A percentile compares a stretch with the other conserved stretches of the same genome.
These are phyloP conservation scores for Gortyna flavago DNA, from an alignment of 2,888 invertebrate species.

Conservation along the genomic window DNA sequence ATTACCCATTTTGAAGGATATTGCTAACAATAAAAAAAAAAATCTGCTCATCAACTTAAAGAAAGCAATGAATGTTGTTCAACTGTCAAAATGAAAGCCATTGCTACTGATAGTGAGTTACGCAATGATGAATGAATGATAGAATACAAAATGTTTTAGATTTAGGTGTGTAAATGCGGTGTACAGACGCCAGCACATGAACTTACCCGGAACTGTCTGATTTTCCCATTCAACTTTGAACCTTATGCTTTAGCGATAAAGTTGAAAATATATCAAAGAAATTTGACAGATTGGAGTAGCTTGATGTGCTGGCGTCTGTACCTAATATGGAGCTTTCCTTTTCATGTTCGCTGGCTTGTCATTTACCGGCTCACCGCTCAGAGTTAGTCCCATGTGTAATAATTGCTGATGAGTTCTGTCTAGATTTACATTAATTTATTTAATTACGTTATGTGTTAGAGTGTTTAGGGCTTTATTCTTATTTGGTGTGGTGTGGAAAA, in stretches of 20 bases:
- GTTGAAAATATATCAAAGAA: too few species aligned
- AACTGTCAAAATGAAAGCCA: not conserved
- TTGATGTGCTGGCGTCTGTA: too few species aligned
- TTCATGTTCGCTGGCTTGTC: slow-evolving; percentile 15
- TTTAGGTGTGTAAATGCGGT: not conserved
- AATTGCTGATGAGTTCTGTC: slow-evolving; percentile 22
- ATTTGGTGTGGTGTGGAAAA: not conserved
- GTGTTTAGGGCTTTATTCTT: not conserved
- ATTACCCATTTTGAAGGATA: not conserved
- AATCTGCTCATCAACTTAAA: not conserved
- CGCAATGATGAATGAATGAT: too few species aligned
- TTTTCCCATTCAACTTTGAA: too few species aligned
- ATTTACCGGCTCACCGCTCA: slow-evolving; percentile 29
- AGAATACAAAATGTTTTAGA: not conserved
- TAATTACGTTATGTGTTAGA: slow-evolving; percentile 7
- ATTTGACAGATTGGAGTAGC: too few species aligned
- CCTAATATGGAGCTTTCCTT: not conserved
- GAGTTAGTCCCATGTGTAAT: slow-evolving; percentile 7
- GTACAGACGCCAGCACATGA: too few species aligned
- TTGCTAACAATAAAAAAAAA: not conserved
- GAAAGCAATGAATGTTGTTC: not conserved
- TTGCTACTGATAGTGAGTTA: not conserved
- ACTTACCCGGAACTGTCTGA: too few species aligned
- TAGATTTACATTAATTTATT: slow-evolving; percentile 35
- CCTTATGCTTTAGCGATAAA: too few species aligned